Evolutionary conservation across 2,888 invertebrate genomes (phyloP), one percentile per base, ranked within the genome.

Genomic region (Scaptomyza parva): DNA sequence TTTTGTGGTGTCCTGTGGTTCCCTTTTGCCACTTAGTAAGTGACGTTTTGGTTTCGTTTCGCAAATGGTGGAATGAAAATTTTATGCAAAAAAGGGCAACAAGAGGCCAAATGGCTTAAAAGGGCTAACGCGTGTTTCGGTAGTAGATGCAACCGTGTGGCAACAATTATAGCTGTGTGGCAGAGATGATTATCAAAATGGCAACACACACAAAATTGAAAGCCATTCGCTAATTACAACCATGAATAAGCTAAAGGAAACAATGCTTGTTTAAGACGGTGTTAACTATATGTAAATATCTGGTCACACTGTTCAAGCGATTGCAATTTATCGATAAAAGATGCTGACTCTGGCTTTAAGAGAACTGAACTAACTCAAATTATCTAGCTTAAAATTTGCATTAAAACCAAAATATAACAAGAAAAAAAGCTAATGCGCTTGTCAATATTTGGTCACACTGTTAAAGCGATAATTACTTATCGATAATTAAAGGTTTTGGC

Each of bases 11-110:
- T 14, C 2, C 2, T 5, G 26, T 18, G 17, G 12, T 18, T 20
- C 22, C 6, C 37, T 1, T 39, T 57, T 57, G 65, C 41, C 54
- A 51, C 51, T 64, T 58, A 40, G 39, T 51, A 53, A 41, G 22
- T 14, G 44, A 9, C 48, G 52, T 53, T 48, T 41, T 37, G n/a
- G n/a, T n/a, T 35, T n/a, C 33, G 14, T 14, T 11, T 35, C 7
- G 33, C 33, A 2, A 11, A 11, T 28, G 28, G 11, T 2, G 0
- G 7, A 0, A 6, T 7, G 7, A n/a, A 2, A 33, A 14, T 14
- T 3, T 1, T n/a, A 33, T 33, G 14, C 14, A n/a, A 35, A 35
- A 35, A 35, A 14, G 14, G 35, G 6, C 33, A 33, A 33, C 33
- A 33, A 35, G 14, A 35, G 35, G 35, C 12, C 30, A 30, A 30